These are phyloP conservation scores for Oophaga sylvatica DNA, from an alignment of 2,797 vertebrate genomes.

Conservation along the genomic window DNA sequence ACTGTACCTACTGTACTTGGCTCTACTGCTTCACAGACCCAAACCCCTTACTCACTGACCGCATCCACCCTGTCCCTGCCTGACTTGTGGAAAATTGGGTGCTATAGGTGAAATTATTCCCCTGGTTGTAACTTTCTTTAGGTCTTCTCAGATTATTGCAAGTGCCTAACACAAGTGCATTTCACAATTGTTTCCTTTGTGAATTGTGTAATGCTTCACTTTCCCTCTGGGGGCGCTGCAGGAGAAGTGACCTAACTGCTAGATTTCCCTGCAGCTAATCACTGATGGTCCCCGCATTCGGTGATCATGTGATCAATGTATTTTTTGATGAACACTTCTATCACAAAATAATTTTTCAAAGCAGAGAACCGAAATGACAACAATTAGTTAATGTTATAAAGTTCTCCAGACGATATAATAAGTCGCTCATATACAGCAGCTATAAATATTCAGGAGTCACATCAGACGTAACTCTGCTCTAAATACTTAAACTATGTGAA, in stretches of 20 bases:
- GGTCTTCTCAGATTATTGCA: too few relatives aligned
- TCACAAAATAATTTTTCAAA: neutral
- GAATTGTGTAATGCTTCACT: neutral
- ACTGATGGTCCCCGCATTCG: neutral
- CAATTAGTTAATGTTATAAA: neutral
- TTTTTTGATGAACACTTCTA: too few relatives aligned
- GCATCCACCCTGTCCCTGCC: too few relatives aligned
- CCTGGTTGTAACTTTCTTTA: too few relatives aligned
- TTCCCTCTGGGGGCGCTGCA: neutral
- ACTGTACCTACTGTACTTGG: too few relatives aligned
- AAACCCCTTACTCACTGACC: too few relatives aligned
- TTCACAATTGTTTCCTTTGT: neutral
- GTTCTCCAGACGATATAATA: neutral
- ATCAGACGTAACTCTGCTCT: neutral
- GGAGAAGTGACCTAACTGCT: neutral
- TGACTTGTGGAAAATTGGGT: too few relatives aligned
- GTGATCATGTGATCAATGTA: neutral
- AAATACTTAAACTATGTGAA: neutral
- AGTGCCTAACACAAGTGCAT: too few relatives aligned
- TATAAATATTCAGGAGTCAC: neutral
- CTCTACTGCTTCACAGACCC: too few relatives aligned
- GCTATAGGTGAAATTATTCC: too few relatives aligned
- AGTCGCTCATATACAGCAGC: neutral
- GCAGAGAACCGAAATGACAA: neutral
- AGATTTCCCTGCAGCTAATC: neutral